Evolutionary conservation across 92 coral and sea anemone species (phyloP).

Genomic region (Hydrozoanthus gracilis): DNA sequence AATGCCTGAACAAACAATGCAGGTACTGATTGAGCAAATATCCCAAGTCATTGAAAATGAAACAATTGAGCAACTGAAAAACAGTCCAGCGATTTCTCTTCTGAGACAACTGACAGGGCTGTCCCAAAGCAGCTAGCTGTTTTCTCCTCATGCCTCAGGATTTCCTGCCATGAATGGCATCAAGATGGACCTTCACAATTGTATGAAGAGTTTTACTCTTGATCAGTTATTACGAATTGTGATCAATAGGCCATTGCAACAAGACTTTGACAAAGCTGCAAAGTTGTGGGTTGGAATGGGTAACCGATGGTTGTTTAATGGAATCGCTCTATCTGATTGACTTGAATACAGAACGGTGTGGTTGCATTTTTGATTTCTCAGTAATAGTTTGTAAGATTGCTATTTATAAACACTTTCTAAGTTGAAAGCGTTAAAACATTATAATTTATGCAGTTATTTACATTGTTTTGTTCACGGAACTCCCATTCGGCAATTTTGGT

Average conservation of each 20-base stretch:
- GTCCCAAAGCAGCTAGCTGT: slow-evolving; percentile 28
- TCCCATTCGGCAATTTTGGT: too few species aligned
- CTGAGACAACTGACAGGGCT: slow-evolving; percentile 51
- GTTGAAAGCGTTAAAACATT: too few species aligned
- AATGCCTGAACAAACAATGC: slow-evolving; percentile 43
- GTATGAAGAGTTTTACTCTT: too few species aligned
- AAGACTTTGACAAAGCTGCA: not conserved
- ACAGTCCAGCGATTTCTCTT: slow-evolving; percentile 28
- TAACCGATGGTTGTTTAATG: not conserved
- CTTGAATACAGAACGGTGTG: too few species aligned
- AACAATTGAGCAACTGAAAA: slow-evolving; percentile 29
- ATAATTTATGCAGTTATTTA: too few species aligned
- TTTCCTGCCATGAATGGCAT: slow-evolving; percentile 20
- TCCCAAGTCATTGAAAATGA: slow-evolving; percentile 21
- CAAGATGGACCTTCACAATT: not conserved
- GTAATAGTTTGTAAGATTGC: too few species aligned
- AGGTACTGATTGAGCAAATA: slow-evolving; percentile 39
- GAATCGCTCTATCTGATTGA: too few species aligned
- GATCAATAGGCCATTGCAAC: not conserved
- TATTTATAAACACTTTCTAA: too few species aligned
- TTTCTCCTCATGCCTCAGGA: not conserved
- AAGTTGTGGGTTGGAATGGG: not conserved
- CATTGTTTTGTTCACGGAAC: too few species aligned
- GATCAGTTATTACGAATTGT: too few species aligned
- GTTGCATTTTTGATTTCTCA: too few species aligned